Evolutionary conservation across 2,888 invertebrate genomes (phyloP), one percentile per base, ranked within the genome.

Genomic region (Dolichomitus sp.): DNA sequence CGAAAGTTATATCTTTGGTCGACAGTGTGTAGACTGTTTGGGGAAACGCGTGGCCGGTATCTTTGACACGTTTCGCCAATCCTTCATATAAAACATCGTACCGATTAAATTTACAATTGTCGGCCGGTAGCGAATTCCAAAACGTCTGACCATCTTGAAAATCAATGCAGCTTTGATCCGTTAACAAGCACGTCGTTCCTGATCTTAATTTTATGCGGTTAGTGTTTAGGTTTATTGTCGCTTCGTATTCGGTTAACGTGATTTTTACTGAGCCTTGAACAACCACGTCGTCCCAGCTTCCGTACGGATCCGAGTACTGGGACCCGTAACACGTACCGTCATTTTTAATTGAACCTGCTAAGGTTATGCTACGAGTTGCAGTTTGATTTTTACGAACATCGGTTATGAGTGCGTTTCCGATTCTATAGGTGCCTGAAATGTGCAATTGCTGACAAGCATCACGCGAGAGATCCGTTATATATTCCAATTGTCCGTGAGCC

Each of bases 41-140:
- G n/a, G n/a, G n/a, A n/a, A n/a, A n/a, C n/a, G n/a, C n/a, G n/a
- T n/a, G n/a, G n/a, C n/a, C n/a, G n/a, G n/a, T n/a, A n/a, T n/a
- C n/a, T n/a, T n/a, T n/a, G n/a, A n/a, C n/a, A n/a, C n/a, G n/a
- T n/a, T n/a, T n/a, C n/a, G n/a, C 75, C 1, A 19, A 2, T n/a
- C 81, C 85, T 30, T 81, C 76, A 54, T 73, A 78, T 7, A 84
- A n/a, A 4, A 78, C 65, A 11, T 50, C 50, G 40, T 61, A 78
- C 1, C 59, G 30, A 33, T 72, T 61, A 6, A 78, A n/a, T n/a
- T n/a, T n/a, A n/a, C n/a, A n/a, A n/a, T n/a, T n/a, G n/a, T n/a
- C n/a, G n/a, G n/a, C n/a, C 65, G 82, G 80, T 4, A 74, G 7
- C 19, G 57, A n/a, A 33, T 75, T 30, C 81, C 76, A 84, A 66